phyloP scores from a whole-genome alignment of 2,797 vertebrate species.

The Cephalopachus bancanus region DNA sequence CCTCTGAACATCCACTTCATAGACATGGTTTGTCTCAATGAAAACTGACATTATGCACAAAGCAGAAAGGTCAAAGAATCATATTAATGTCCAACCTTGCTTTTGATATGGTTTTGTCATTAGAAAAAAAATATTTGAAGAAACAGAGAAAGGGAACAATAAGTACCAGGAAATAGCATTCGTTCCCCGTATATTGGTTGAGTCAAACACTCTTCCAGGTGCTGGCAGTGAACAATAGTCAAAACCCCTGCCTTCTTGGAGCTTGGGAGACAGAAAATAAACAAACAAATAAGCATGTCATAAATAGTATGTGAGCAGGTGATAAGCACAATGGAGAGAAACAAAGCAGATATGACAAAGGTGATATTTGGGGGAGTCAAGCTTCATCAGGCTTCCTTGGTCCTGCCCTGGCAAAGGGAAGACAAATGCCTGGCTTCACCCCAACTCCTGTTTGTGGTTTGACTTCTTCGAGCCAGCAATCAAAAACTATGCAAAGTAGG shows the following conservation, averaged over 20 bases:
- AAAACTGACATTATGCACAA: conserved; percentile 4
- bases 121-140: conserved; percentile 31
- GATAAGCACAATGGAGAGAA: neutral
- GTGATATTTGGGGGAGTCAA: neutral
- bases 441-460: neutral
- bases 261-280: conserved; percentile 17
- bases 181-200: neutral
- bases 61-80: conserved; percentile 30
- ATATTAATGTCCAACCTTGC: neutral
- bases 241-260: neutral
- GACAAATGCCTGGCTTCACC: neutral
- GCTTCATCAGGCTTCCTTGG: neutral
- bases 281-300: neutral
- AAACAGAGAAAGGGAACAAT: neutral
- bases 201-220: neutral
- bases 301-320: neutral
- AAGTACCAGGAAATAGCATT: conserved; percentile 40
- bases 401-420: neutral
- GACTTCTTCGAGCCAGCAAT: neutral
- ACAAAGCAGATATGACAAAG: neutral
- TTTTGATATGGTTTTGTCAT: neutral
- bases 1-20: conserved; percentile 57
- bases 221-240: neutral
- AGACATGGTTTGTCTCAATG: conserved; percentile 34
- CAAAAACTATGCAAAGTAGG: neutral